Base-by-base conservation (phyloP, 2,113 vertebrate species). In the Mesitornis unicolor region DNA sequence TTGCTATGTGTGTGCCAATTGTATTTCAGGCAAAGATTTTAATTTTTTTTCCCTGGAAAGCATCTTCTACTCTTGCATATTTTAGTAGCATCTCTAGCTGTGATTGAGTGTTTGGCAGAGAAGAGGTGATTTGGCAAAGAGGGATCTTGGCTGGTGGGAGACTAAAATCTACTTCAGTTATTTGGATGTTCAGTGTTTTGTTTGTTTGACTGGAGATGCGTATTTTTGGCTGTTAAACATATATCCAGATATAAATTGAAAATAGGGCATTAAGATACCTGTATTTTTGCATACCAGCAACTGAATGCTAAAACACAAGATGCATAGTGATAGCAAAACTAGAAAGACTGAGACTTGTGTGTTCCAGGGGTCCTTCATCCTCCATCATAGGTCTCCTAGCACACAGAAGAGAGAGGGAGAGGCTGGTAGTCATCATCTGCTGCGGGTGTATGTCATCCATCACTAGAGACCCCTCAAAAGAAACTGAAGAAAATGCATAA, bases 291-390 rank as follows among this genome's bases (percentile, higher is more conserved):
- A 0, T 17, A 59, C 4, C 9, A 38, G 43, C 35, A 54, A 54
- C 40, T 29, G 36, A 88, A 50, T 38, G 38, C 38, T 87, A 22
- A 53, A 71, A 26, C 24, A 42, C 0, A 1, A 73, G 19, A 21
- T 43, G 9, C 0, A 0, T 3, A 28, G 43, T 18, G 40, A 40
- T 35, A 79, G 24, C 29, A 78, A 63, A 85, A 29, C 5, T n/a
- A 26, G 21, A 25, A 77, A 38, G 29, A 24, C 7, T 21, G 57
- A 42, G n/a, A 13, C 5, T 11, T 22, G 7, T 45, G 22, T 2
- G 0, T 60, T 38, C 16, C 2, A 2, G 24, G 8, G 36, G 4
- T 22, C 13, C 1, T 20, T 25, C 24, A 11, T 26, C 57, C 3
- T 68, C 40, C 4, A 7, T n/a, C 21, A 4, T 5, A 0, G 0